These are phyloP conservation scores for Collichthys lucidus DNA, from an alignment of 2,113 vertebrate species.

Conservation along the genomic window DNA sequence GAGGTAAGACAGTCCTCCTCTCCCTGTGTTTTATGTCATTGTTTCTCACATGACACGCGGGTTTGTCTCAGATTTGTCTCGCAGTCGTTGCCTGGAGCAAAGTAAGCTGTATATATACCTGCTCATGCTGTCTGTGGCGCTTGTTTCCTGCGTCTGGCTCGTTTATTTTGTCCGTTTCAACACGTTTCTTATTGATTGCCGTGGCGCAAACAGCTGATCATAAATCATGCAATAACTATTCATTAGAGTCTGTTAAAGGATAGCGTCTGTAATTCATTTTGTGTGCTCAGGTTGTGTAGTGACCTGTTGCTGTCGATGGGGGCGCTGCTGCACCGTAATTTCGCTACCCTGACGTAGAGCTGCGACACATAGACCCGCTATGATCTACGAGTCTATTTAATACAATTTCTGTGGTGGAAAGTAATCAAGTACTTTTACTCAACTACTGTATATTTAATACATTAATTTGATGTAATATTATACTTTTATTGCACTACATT, in stretches of 20 bases:
- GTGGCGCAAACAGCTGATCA: background rate
- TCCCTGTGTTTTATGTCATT: background rate
- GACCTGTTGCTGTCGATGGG: background rate
- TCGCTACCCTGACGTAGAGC: conserved; percentile 29
- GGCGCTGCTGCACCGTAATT: conserved; percentile 27
- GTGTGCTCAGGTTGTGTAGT: conserved; percentile 15
- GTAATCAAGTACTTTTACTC: background rate
- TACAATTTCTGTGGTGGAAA: background rate
- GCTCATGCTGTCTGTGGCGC: background rate
- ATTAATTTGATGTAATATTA: background rate
- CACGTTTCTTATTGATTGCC: background rate
- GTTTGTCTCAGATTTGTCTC: conserved; percentile 12
- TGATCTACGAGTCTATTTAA: background rate
- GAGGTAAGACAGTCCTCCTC: conserved; percentile 28
- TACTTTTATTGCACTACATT: background rate
- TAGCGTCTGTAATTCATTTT: background rate
- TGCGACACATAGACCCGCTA: conserved; percentile 22
- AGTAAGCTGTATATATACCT: conserved; percentile 30
- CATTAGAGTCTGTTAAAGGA: background rate
- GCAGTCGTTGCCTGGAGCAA: conserved; percentile 16
- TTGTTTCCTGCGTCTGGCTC: background rate
- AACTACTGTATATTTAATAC: background rate
- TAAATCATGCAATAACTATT: background rate
- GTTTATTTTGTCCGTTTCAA: background rate
- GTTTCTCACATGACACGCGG: background rate